These are phyloP conservation scores for Chionomys nivalis DNA, from an alignment of 2,113 vertebrate species.

Conservation along the genomic window DNA sequence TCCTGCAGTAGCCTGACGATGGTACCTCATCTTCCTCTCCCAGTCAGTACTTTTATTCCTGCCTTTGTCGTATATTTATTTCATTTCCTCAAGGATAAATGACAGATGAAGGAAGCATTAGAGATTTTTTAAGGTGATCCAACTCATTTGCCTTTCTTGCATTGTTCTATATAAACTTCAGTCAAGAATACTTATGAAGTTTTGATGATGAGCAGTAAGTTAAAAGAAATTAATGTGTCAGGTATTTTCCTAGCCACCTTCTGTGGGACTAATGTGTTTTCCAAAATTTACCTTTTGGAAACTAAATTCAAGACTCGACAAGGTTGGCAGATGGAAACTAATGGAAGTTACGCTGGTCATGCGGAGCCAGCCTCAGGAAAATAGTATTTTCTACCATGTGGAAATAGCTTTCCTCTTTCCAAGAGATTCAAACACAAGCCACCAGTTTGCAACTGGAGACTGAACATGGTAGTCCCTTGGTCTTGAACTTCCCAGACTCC, in stretches of 20 bases:
- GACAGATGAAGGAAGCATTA: neutral
- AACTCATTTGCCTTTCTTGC: neutral
- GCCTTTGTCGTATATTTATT: neutral
- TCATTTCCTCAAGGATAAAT: neutral
- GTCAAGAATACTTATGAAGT: neutral
- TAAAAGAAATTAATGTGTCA: neutral
- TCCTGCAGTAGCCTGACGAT: neutral
- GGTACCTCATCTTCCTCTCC: neutral
- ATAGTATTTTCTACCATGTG: neutral
- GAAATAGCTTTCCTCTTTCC: neutral
- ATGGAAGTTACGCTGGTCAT: neutral
- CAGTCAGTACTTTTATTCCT: neutral
- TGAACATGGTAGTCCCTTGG: neutral
- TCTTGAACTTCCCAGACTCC: neutral
- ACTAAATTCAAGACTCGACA: neutral
- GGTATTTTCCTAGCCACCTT: neutral
- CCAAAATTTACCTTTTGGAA: neutral
- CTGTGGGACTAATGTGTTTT: neutral
- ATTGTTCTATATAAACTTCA: neutral
- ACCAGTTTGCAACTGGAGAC: neutral
- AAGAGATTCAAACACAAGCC: neutral
- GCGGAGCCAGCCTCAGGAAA: neutral
- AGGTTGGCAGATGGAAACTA: neutral
- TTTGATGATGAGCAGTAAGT: neutral
- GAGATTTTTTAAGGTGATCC: neutral